These are phyloP conservation scores for Tragelaphus imberbis DNA, from an alignment of 2,113 vertebrate genomes.

Conservation along the genomic window DNA sequence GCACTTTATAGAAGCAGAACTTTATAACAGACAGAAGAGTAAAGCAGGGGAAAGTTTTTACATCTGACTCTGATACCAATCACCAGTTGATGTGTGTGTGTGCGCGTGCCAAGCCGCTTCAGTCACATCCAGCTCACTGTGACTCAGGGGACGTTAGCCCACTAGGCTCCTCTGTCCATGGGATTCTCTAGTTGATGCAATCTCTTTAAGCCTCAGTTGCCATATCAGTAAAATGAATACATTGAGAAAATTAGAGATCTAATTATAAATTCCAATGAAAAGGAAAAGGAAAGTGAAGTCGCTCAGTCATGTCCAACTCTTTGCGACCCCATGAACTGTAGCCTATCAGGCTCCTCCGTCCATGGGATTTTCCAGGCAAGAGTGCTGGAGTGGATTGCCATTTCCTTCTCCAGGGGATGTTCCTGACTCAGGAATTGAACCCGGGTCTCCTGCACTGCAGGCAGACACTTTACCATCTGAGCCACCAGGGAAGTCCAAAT, in stretches of 20 bases:
- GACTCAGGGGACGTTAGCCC: not conserved
- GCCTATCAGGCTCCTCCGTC: too few relatives aligned
- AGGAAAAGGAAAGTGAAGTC: too few relatives aligned
- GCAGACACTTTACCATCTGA: too few relatives aligned
- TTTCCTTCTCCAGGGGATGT: too few relatives aligned
- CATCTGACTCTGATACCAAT: not conserved
- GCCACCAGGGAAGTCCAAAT: not conserved
- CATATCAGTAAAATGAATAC: not conserved
- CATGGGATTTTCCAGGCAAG: too few relatives aligned
- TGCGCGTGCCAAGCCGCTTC: not conserved
- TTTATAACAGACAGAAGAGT: not conserved
- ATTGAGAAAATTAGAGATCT: not conserved
- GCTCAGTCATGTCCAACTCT: too few relatives aligned
- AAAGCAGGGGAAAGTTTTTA: not conserved
- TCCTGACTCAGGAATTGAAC: too few relatives aligned
- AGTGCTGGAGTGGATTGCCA: too few relatives aligned
- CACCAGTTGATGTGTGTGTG: not conserved
- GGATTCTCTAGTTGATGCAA: not conserved
- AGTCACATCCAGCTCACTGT: not conserved
- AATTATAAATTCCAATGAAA: not conserved
- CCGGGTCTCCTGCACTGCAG: too few relatives aligned
- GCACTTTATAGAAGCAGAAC: not conserved
- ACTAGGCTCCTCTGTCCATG: not conserved
- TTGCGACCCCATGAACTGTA: too few relatives aligned
- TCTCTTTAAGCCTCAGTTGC: not conserved